phyloP scores from a whole-genome alignment of 1,140 invertebrate species.

The Conopomorpha cramerella region DNA sequence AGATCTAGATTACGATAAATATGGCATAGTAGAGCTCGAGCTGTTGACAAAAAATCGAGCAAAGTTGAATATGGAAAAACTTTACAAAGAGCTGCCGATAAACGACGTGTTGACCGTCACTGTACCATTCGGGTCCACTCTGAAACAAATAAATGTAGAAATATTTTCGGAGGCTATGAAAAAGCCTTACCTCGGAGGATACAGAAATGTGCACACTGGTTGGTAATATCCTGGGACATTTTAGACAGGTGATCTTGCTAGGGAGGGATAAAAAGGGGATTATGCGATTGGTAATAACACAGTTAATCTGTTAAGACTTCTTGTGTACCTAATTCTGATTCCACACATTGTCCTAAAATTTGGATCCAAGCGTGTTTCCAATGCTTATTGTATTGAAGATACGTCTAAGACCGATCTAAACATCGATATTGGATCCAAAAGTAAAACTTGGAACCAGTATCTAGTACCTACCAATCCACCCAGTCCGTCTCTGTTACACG shows the following conservation, averaged over 20 bases:
- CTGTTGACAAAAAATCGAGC: slow-evolving; percentile 42
- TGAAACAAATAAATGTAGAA: slow-evolving; percentile 62
- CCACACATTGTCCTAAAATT: slow-evolving; percentile 8
- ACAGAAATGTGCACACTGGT: slow-evolving; percentile 61
- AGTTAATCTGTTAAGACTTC: too few relatives aligned
- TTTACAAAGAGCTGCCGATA: slow-evolving; percentile 46
- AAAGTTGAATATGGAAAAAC: slow-evolving; percentile 40
- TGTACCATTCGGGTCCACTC: slow-evolving; percentile 43
- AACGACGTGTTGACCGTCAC: slow-evolving; percentile 61
- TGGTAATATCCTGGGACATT: too few relatives aligned
- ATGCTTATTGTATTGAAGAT: too few relatives aligned
- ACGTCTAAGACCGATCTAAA: too few relatives aligned
- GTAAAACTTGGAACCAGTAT: too few relatives aligned
- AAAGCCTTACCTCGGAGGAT: slow-evolving; percentile 70
- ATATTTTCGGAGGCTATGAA: slow-evolving; percentile 59
- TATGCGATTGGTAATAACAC: too few relatives aligned
- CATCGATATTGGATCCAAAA: too few relatives aligned
- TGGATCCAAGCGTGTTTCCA: too few relatives aligned
- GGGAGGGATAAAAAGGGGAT: too few relatives aligned
- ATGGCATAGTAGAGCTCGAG: slow-evolving; percentile 51
- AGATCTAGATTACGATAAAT: slow-evolving; percentile 52
- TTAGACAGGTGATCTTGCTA: too few relatives aligned
- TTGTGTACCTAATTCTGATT: not conserved
- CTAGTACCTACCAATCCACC: too few relatives aligned
- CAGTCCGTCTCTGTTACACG: too few relatives aligned